Conservation (phyloP, 2,888 invertebrate species). For the Agriopis leucophaearia region DNA sequence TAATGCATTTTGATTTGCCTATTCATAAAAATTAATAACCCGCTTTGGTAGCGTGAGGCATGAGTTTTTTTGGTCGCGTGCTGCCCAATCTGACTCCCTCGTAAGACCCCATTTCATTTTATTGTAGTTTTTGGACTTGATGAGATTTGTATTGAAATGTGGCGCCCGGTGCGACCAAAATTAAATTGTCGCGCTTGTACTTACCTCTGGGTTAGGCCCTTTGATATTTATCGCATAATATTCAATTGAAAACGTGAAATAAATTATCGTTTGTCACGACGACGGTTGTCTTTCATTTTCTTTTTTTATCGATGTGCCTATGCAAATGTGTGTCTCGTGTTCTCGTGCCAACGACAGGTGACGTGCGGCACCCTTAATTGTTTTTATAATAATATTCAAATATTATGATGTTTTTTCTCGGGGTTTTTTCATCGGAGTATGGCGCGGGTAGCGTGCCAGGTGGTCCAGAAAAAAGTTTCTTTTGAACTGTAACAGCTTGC, state of each 20-base stretch:
- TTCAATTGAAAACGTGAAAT: conserved; percentile 35
- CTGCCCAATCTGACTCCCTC: conserved; percentile 20
- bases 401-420: conserved; percentile 81
- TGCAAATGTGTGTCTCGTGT: conserved; percentile 84
- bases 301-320: conserved; percentile 63
- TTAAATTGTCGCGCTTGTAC: conserved; percentile 25
- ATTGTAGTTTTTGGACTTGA: conserved; percentile 16
- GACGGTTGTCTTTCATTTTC: conserved; percentile 36
- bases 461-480: conserved; percentile 79
- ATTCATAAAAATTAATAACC: conserved; percentile 34
- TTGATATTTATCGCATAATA: conserved; percentile 40
- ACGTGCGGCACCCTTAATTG: conserved; percentile 84
- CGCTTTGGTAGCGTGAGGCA: conserved; percentile 19
- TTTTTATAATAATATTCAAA: conserved; percentile 86
- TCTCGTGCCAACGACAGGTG: conserved; percentile 85
- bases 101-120: conserved; percentile 14
- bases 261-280: conserved; percentile 49
- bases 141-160: conserved; percentile 12
- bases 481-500: conserved; percentile 75
- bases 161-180: conserved; percentile 19
- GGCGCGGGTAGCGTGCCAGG: conserved; percentile 84
- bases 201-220: conserved; percentile 11
- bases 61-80: conserved; percentile 29
- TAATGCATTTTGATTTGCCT: conserved; percentile 26
- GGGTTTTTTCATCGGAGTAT: conserved; percentile 70